phyloP scores from a whole-genome alignment of 1,140 invertebrate species.

The Dinoponera quadriceps region DNA sequence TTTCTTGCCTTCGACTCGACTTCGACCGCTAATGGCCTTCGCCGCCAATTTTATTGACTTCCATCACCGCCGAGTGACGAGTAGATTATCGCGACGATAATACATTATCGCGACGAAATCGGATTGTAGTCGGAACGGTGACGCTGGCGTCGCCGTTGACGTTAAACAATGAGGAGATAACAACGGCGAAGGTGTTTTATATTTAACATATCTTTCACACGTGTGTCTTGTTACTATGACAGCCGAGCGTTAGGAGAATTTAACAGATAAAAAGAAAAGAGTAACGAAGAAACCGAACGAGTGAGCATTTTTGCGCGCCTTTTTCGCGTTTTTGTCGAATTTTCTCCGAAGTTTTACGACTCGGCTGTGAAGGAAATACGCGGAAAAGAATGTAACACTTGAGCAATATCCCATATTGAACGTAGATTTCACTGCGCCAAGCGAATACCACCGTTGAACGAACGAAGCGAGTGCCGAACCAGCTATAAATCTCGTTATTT shows the following conservation, averaged over 20 bases:
- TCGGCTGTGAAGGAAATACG: neutral
- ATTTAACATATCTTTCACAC: too few relatives aligned
- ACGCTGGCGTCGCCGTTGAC: neutral
- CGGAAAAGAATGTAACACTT: neutral
- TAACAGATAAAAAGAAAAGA: too few relatives aligned
- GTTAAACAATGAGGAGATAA: neutral
- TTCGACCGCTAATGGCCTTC: conserved; percentile 8
- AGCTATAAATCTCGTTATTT: conserved; percentile 15
- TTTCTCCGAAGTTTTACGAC: neutral
- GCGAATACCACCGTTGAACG: neutral
- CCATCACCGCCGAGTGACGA: conserved; percentile 5
- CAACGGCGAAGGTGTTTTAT: too few relatives aligned
- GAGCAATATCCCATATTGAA: neutral
- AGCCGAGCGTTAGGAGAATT: too few relatives aligned
- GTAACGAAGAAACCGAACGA: too few relatives aligned
- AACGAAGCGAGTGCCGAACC: neutral
- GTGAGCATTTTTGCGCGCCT: too few relatives aligned
- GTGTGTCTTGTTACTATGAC: too few relatives aligned
- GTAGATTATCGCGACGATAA: conserved; percentile 6
- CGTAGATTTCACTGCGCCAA: conserved; percentile 12
- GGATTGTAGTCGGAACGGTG: conserved; percentile 15
- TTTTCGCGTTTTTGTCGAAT: neutral
- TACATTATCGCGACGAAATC: neutral
- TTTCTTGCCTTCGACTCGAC: conserved; percentile 30
- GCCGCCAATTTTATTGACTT: conserved; percentile 4